A percentile compares a stretch with the other conserved stretches of the same genome.
phyloP scores from a whole-genome alignment of 2,113 vertebrate genomes.

The Fregata magnificens region DNA sequence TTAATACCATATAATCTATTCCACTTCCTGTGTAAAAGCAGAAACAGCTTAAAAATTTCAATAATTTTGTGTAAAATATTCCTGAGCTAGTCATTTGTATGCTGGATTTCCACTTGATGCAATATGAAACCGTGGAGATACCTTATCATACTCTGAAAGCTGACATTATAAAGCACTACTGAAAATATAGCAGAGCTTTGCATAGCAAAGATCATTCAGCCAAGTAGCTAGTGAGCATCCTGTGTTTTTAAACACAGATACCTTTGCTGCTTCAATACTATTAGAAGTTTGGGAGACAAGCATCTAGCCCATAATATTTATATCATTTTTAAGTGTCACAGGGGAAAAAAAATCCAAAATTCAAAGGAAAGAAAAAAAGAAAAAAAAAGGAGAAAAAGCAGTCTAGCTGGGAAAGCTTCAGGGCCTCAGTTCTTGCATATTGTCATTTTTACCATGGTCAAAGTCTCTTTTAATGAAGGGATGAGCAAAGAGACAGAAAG shows the following conservation, averaged over 20 bases:
- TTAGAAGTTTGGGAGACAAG: background rate
- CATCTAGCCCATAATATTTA: background rate
- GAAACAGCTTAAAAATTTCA: constrained; percentile 30
- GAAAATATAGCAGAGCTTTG: constrained; percentile 52
- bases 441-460: background rate
- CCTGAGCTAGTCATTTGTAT: constrained; percentile 50
- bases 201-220: background rate
- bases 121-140: constrained; percentile 49
- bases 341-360: background rate
- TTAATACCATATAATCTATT: background rate
- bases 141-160: constrained; percentile 50
- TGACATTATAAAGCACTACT: constrained; percentile 28
- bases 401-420: background rate
- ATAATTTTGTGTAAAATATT: constrained; percentile 56
- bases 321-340: background rate
- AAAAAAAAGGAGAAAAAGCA: background rate
- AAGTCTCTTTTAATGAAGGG: background rate
- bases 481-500: background rate
- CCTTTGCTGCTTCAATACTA: background rate
- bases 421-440: background rate
- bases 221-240: background rate
- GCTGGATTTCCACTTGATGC: constrained; percentile 53
- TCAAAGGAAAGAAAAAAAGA: background rate
- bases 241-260: background rate
- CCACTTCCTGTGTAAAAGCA: background rate